Conservation (phyloP, 1,140 invertebrate species). For the Bombus difficillimus region DNA sequence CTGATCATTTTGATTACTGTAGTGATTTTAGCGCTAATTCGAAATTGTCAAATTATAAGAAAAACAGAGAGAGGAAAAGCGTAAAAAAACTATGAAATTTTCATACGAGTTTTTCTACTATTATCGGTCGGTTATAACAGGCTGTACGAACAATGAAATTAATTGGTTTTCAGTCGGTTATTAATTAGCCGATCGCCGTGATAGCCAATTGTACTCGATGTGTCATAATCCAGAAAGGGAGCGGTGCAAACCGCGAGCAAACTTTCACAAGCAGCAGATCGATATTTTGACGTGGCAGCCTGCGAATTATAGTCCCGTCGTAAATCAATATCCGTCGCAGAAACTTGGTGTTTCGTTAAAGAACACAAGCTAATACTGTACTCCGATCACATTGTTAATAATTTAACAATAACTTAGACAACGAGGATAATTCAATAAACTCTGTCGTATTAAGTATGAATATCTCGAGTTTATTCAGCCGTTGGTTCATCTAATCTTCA, state of each 20-base stretch:
- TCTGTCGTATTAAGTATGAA: neutral
- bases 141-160: neutral
- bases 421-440: neutral
- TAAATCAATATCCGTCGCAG: conserved; percentile 44
- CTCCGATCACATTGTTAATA: neutral
- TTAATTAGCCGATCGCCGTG: conserved; percentile 3
- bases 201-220: conserved; percentile 4
- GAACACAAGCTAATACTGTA: conserved; percentile 19
- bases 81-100: neutral
- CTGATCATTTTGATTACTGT: no score
- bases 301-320: conserved; percentile 19
- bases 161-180: neutral
- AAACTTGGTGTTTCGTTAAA: conserved; percentile 37
- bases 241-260: neutral
- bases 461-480: neutral
- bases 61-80: neutral
- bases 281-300: conserved; percentile 5
- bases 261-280: conserved; percentile 28
- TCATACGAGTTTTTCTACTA: neutral
- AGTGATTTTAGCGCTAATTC: neutral
- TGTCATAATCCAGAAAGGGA: conserved; percentile 7
- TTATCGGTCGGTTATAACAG: neutral
- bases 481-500: neutral
- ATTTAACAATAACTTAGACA: conserved; percentile 12
- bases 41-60: neutral